Percentiles rank a stretch among this genome's conserved stretches.
Conservation (phyloP, 2,113 vertebrate species). For the Eurystomus gularis region DNA sequence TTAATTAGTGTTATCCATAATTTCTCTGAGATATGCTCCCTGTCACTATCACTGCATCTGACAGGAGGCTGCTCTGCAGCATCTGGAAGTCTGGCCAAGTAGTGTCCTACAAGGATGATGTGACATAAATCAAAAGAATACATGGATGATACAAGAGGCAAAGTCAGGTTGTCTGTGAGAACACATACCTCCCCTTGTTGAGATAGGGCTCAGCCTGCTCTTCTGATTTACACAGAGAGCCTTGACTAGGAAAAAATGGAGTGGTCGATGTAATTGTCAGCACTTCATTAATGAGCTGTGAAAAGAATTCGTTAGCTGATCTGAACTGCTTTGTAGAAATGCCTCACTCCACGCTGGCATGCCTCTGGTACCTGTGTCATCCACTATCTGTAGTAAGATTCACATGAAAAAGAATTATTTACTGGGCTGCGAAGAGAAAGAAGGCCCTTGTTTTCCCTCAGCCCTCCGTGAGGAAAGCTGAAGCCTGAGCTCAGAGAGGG, state of each 20-base stretch:
- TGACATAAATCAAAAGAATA: background rate
- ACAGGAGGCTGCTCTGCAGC: background rate
- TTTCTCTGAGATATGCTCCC: background rate
- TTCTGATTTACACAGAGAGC: background rate
- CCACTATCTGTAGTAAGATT: background rate
- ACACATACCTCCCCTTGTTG: background rate
- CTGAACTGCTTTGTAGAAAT: background rate
- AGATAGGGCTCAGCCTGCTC: background rate
- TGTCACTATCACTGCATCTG: background rate
- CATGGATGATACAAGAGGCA: background rate
- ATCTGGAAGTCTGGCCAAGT: background rate
- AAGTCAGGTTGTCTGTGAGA: background rate
- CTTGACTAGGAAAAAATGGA: background rate
- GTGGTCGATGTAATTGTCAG: background rate
- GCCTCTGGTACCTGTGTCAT: background rate
- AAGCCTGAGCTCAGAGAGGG: background rate
- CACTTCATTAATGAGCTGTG: background rate
- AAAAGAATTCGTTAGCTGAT: background rate
- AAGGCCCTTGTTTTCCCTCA: background rate
- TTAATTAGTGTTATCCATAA: background rate
- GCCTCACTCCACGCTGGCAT: background rate
- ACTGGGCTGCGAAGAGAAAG: background rate
- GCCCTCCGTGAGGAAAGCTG: background rate
- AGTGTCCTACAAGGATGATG: background rate
- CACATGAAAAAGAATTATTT: background rate